Evolutionary conservation across 2,888 invertebrate species (phyloP), one percentile per base, ranked within the genome.

Genomic region (Pycnomerus fuliginosus): DNA sequence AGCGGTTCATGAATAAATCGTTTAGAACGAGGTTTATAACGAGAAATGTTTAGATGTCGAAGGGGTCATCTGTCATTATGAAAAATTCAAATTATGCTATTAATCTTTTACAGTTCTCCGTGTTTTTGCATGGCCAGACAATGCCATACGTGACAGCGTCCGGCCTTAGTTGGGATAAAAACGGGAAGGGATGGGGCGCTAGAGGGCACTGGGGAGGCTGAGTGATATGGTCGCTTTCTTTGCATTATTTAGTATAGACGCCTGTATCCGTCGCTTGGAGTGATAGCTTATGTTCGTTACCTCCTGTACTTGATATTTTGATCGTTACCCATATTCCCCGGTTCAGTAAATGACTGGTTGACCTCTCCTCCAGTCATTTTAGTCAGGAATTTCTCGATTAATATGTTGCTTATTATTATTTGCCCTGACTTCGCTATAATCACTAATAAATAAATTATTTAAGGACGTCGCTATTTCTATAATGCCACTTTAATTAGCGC

Each of bases 51-150:
- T 60, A 65, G 60, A 65, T 61, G 61, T 65, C 62, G 61, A 63
- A 60, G 59, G 62, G 65, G 63, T 63, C 65, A 63, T 65, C 59
- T 55, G 60, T 63, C 58, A 61, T 57, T 59, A 64, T 71, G 64
- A 70, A 71, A 67, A 66, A 69, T 70, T 70, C 65, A 71, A 69
- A 68, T 66, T 61, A 66, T 58, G 61, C 64, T 61, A 69, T 71
- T 68, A 69, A 69, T 71, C 69, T 70, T 69, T 68, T 55, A 67
- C 60, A 54, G 58, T 64, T 61, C 56, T 58, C 58, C 55, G 60
- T 57, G 60, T 59, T 68, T 70, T 69, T 69, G 67, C 68, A 67
- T 67, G 64, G 63, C 52, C 67, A 66, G 68, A 68, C 67, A 68
- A 68, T 69, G 56, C 58, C 53, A 60, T 65, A 68, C 69, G 68